phyloP scores from a whole-genome alignment of 1,140 invertebrate species.

The Melitaea cinxia region DNA sequence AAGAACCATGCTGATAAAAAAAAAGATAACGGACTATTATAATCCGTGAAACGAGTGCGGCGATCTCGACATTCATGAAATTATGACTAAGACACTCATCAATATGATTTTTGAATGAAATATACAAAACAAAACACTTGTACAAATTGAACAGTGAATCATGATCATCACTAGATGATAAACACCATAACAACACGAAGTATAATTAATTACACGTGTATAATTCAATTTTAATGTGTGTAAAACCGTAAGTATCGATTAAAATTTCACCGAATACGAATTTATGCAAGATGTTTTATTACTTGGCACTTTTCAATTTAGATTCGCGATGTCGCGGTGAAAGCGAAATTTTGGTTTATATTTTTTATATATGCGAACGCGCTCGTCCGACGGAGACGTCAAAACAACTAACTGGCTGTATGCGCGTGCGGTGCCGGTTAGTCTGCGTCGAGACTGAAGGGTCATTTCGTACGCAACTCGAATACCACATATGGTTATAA shows the following conservation, averaged over 20 bases:
- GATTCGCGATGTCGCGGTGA: constrained; percentile 42
- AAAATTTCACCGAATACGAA: constrained; percentile 37
- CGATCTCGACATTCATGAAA: neutral
- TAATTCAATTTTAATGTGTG: constrained; percentile 2
- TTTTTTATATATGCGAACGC: constrained; percentile 42
- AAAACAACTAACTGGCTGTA: constrained; percentile 73
- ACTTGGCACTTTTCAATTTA: constrained; percentile 46
- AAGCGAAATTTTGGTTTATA: constrained; percentile 50
- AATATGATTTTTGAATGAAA: neutral
- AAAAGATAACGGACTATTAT: constrained; percentile 16
- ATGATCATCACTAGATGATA: constrained; percentile 5
- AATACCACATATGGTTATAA: constrained; percentile 36
- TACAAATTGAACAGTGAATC: neutral
- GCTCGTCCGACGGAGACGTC: constrained; percentile 53
- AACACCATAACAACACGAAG: constrained; percentile 3
- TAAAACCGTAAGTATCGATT: constrained; percentile 11
- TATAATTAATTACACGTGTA: constrained; percentile 2
- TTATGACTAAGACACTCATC: neutral
- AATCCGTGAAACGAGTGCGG: neutral
- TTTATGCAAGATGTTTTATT: constrained; percentile 25
- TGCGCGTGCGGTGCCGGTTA: constrained; percentile 52
- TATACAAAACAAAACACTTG: constrained; percentile 3
- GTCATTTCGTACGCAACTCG: constrained; percentile 26
- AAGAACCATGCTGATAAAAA: constrained; percentile 14
- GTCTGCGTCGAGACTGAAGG: constrained; percentile 49